phyloP scores from a whole-genome alignment of 2,888 invertebrate species.

The Cephus runcator region DNA sequence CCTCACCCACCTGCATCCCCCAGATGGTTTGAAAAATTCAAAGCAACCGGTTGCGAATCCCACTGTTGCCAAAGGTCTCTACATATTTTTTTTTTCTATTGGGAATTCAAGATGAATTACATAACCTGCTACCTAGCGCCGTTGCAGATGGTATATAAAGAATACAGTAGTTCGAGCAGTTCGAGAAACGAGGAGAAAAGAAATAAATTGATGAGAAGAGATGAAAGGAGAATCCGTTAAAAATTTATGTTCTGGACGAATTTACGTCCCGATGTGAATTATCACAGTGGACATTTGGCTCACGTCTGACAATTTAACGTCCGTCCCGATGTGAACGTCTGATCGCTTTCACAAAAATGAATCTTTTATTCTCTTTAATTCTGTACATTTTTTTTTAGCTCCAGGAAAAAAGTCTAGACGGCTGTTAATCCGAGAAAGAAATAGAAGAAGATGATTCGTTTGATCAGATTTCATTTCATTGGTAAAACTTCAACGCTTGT shows the following conservation, averaged over 20 bases:
- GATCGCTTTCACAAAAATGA: background rate
- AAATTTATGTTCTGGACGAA: background rate
- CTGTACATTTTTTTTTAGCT: background rate
- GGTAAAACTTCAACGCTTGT: background rate
- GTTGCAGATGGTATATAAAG: background rate
- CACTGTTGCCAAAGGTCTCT: background rate
- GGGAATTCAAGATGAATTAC: background rate
- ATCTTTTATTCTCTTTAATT: background rate
- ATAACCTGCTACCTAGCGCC: background rate
- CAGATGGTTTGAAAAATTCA: background rate
- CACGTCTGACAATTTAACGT: background rate
- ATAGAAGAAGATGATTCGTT: background rate
- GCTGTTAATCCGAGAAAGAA: background rate
- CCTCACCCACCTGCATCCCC: background rate
- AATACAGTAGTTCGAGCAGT: background rate
- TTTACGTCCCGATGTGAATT: background rate
- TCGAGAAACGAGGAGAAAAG: background rate
- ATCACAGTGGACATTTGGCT: background rate
- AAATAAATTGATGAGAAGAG: background rate
- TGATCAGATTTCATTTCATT: background rate
- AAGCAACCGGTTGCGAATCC: background rate
- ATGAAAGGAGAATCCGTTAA: background rate
- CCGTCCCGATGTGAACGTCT: background rate
- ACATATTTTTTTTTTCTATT: background rate
- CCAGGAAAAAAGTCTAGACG: background rate